Evolutionary conservation across 2,888 invertebrate genomes (phyloP).

Genomic region (Tinea pellionella): DNA sequence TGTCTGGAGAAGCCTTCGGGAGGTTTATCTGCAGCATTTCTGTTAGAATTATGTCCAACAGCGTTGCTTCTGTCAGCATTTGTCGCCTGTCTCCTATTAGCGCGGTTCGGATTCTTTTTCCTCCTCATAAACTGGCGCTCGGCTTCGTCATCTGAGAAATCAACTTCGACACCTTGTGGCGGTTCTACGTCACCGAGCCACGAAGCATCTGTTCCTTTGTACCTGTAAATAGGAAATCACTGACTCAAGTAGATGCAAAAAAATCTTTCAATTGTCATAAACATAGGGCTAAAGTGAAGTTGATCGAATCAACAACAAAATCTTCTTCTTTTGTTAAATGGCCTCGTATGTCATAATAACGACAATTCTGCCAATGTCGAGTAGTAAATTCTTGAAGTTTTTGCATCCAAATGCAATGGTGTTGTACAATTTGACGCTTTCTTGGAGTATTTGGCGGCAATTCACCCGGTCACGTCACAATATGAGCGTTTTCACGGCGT

Average conservation of each 20-base stretch:
- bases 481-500: no score
- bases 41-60: conserved; percentile 21
- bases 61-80: conserved; percentile 28
- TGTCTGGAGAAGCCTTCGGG: conserved; percentile 29
- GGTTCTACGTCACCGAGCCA: conserved; percentile 87
- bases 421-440: no score
- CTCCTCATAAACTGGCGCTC: conserved; percentile 61
- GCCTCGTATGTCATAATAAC: no score
- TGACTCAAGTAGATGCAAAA: neutral
- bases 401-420: no score
- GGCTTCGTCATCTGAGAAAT: conserved; percentile 91
- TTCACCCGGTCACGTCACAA: no score
- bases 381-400: no score
- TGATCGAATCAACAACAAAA: no score
- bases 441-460: no score
- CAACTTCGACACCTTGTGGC: conserved; percentile 78
- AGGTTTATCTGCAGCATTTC: conserved; percentile 39
- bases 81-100: conserved; percentile 31
- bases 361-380: no score
- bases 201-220: conserved; percentile 89
- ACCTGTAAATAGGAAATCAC: conserved; percentile 50
- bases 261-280: no score
- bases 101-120: conserved; percentile 36
- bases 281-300: no score
- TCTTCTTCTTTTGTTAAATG: no score